phyloP scores from a whole-genome alignment of 2,888 invertebrate species.

The Catocala fraxini region DNA sequence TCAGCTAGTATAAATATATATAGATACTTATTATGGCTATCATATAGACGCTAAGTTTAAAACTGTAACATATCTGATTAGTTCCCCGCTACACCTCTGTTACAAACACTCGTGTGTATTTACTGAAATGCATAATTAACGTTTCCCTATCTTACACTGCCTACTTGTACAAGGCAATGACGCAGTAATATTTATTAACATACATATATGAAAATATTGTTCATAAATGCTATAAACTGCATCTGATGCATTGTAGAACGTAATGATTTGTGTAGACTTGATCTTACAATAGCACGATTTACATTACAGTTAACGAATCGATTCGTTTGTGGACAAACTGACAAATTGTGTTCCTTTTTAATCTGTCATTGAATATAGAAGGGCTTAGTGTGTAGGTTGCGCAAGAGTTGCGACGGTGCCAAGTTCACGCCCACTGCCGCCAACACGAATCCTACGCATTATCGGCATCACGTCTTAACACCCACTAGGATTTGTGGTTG shows the following conservation, averaged over 20 bases:
- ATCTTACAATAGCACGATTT: slow-evolving; percentile 7
- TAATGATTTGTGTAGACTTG: slow-evolving; percentile 17
- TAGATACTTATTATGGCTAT: too few relatives aligned
- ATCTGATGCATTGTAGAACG: slow-evolving; percentile 37
- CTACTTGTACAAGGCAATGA: too few relatives aligned
- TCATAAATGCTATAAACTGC: not conserved
- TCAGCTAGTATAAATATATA: too few relatives aligned
- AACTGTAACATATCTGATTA: too few relatives aligned
- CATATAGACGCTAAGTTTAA: too few relatives aligned
- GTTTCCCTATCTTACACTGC: too few relatives aligned
- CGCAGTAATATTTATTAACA: too few relatives aligned
- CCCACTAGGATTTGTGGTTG: slow-evolving; percentile 50
- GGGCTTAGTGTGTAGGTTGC: slow-evolving; percentile 63
- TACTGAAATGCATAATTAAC: too few relatives aligned
- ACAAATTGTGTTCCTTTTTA: slow-evolving; percentile 34
- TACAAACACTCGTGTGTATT: too few relatives aligned
- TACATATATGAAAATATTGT: not conserved
- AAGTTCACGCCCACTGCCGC: slow-evolving; percentile 80
- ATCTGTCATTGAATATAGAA: slow-evolving; percentile 66
- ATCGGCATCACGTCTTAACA: slow-evolving; percentile 51
- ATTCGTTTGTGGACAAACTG: slow-evolving; percentile 25
- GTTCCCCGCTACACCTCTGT: too few relatives aligned
- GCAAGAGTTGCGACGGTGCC: slow-evolving; percentile 68
- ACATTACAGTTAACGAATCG: slow-evolving; percentile 27
- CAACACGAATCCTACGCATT: slow-evolving; percentile 71